These are phyloP conservation scores for Syngnathus acus DNA, from an alignment of 2,797 vertebrate species.

Conservation along the genomic window DNA sequence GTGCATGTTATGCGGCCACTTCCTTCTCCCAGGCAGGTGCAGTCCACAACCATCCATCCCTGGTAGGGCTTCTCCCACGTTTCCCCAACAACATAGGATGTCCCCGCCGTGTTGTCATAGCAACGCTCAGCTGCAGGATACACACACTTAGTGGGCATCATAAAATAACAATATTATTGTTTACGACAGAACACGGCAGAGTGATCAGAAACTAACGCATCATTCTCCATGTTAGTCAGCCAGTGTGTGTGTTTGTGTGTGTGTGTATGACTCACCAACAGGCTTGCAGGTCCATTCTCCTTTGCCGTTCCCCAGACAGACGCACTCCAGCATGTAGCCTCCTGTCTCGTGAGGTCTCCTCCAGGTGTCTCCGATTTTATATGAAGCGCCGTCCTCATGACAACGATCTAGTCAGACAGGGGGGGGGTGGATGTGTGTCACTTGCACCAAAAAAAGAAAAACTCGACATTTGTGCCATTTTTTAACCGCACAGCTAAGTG, in stretches of 20 bases:
- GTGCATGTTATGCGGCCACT: conserved; percentile 92
- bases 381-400: conserved; percentile 90
- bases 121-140: conserved; percentile 82
- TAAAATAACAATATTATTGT: not conserved
- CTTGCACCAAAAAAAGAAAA: conserved; percentile 13
- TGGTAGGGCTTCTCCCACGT: conserved; percentile 96
- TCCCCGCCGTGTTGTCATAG: conserved; percentile 80
- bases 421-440: not conserved
- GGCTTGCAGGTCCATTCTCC: conserved; percentile 99
- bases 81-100: conserved; percentile 87
- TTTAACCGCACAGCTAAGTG: conserved; percentile 31
- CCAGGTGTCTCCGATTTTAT: conserved; percentile 95
- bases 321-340: conserved; percentile 93
- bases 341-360: conserved; percentile 86
- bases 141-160: not conserved
- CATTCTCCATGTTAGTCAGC: not conserved
- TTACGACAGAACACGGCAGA: too few relatives aligned
- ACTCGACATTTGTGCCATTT: conserved; percentile 29
- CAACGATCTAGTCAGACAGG: conserved; percentile 79
- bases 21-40: conserved; percentile 93
- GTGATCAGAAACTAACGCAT: not conserved
- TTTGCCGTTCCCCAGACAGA: conserved; percentile 93
- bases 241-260: conserved; percentile 9
- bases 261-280: conserved; percentile 72
- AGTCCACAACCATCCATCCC: conserved; percentile 98